Evolutionary conservation across 2,888 invertebrate species (phyloP), one percentile per base, ranked within the genome.

Genomic region (Yponomeuta evonymella): DNA sequence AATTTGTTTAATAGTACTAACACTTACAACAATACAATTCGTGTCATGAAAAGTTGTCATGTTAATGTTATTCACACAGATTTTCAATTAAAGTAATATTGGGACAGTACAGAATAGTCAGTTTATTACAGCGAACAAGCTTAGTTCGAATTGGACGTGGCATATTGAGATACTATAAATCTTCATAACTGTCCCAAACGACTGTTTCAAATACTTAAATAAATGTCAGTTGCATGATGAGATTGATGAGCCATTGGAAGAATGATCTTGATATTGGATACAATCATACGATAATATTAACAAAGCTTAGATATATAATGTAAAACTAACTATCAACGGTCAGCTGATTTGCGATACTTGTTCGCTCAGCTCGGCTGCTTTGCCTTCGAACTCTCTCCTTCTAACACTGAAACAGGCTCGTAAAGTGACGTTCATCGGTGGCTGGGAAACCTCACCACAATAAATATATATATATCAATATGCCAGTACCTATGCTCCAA

Each of bases 391-490:
- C 51, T 15, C 51, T 58, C 30, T 15, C n/a, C n/a, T 15, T 30
- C 51, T 51, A 68, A 77, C 87, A 88, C 88, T 88, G 89, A 88
- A 89, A 89, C 89, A 89, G 89, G 88, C 88, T 84, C 76, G 72
- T 63, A 43, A 23, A 72, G 71, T 64, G 72, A 67, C 15, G 15
- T 12, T 30, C 30, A 15, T 66, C 3, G 67, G n/a, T 43, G 12
- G 67, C 15, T 58, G 12, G 1, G 15, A 58, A 58, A 58, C 12
- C 51, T 58, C 15, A 58, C 51, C 51, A 58, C 51, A 58, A 58
- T 15, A 15, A 4, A 15, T 58, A 12, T 4, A 2, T 15, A 15
- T 15, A 58, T 43, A 43, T 6, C 9, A 43, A 5, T 43, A 8
- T 8, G 43, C 9, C 6, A 5, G 43, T 43, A 43, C 8, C 9